Percentiles rank a stretch among this genome's conserved stretches.
Evolutionary conservation across 2,113 vertebrate genomes (phyloP).

Genomic region (Thalassoma bifasciatum): DNA sequence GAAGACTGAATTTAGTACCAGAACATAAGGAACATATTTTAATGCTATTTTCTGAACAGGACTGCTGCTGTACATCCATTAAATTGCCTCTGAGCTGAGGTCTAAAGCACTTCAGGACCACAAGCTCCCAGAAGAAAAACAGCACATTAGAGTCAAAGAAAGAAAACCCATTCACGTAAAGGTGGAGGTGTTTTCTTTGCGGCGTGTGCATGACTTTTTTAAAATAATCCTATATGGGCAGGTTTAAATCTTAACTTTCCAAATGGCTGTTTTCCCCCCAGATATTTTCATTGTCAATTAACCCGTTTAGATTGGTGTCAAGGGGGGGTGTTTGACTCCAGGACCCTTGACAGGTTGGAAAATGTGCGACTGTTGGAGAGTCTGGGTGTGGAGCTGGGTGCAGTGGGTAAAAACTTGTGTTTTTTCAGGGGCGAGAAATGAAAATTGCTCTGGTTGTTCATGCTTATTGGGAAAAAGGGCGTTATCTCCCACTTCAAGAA

Average conservation of each 20-base stretch:
- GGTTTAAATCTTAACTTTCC: constrained; percentile 58
- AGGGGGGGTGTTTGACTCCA: constrained; percentile 59
- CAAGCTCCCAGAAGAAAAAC: constrained; percentile 74
- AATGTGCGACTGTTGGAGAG: constrained; percentile 61
- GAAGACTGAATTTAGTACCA: constrained; percentile 39
- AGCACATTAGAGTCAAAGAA: constrained; percentile 51
- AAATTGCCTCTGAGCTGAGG: constrained; percentile 62
- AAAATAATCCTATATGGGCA: constrained; percentile 61
- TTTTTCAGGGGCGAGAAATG: background rate
- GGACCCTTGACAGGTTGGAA: constrained; percentile 60
- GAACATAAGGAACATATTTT: constrained; percentile 69
- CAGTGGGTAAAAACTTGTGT: background rate
- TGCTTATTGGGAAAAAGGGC: background rate
- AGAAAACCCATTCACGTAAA: constrained; percentile 68
- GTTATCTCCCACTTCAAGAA: background rate
- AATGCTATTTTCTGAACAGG: constrained; percentile 60
- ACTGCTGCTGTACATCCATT: constrained; percentile 61
- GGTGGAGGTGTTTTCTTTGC: constrained; percentile 59
- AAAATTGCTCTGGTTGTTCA: background rate
- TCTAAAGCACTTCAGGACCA: constrained; percentile 63
- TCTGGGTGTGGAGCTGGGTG: constrained; percentile 56
- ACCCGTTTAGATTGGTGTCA: constrained; percentile 72
- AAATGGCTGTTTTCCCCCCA: constrained; percentile 49
- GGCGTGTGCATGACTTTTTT: constrained; percentile 34
- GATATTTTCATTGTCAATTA: constrained; percentile 77